phyloP scores from a whole-genome alignment of 2,888 invertebrate genomes.

The Drosophila ezoana region DNA sequence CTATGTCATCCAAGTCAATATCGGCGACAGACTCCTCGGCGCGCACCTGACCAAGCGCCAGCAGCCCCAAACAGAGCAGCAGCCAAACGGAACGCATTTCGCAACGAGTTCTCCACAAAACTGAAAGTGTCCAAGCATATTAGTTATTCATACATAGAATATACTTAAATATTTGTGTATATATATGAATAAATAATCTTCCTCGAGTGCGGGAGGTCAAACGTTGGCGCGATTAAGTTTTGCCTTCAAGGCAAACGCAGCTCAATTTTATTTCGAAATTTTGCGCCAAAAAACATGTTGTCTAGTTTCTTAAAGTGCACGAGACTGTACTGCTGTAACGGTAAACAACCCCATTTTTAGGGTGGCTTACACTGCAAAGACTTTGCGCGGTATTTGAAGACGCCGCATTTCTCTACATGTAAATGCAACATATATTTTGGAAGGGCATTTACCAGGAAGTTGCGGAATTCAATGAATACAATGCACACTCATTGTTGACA shows the following conservation, averaged over 20 bases:
- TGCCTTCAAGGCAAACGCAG: conserved; percentile 14
- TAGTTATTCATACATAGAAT: background rate
- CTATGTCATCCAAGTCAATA: conserved; percentile 62
- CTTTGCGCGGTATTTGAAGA: too few relatives aligned
- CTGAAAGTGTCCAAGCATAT: conserved; percentile 14
- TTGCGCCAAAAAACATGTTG: background rate
- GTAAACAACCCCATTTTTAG: conserved; percentile 43
- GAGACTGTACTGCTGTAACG: conserved; percentile 51
- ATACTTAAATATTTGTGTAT: background rate
- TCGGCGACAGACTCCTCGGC: conserved; percentile 62
- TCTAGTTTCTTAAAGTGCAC: background rate
- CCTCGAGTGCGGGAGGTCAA: conserved; percentile 11
- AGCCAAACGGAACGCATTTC: conserved; percentile 70
- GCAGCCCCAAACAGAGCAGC: conserved; percentile 71
- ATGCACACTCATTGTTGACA: conserved; percentile 44
- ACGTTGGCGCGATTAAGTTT: conserved; percentile 16
- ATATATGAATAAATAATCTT: conserved; percentile 23
- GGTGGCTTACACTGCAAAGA: conserved; percentile 21
- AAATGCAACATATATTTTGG: conserved; percentile 46
- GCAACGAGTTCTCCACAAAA: conserved; percentile 3
- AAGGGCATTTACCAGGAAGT: conserved; percentile 45
- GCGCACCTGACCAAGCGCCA: conserved; percentile 64
- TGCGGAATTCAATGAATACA: conserved; percentile 39
- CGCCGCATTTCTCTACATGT: conserved; percentile 5
- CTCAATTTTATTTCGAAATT: conserved; percentile 10